Evolutionary conservation across 2,113 vertebrate species (phyloP).

Genomic region (Penelope pileata): DNA sequence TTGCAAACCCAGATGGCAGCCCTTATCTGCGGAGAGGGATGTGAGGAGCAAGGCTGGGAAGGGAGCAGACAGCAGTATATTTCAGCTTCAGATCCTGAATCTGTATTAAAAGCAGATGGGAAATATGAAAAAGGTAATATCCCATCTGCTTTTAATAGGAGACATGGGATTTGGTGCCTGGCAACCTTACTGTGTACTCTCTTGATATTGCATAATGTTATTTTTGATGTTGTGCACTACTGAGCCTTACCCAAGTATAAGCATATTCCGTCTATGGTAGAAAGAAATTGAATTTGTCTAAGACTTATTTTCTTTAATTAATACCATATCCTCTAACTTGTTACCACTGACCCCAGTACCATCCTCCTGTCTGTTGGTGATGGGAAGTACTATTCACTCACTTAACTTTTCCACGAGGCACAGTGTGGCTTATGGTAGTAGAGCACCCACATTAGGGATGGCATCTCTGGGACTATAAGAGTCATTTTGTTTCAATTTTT

Average conservation of each 20-base stretch:
- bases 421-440: not conserved
- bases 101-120: conserved; percentile 59
- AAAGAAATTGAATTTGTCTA: conserved; percentile 43
- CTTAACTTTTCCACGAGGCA: not conserved
- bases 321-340: not conserved
- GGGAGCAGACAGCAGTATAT: not conserved
- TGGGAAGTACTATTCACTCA: not conserved
- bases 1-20: not conserved
- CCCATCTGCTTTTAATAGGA: conserved; percentile 61
- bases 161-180: conserved; percentile 42
- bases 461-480: accelerated
- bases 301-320: conserved; percentile 32
- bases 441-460: not conserved
- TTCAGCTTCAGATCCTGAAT: conserved; percentile 8
- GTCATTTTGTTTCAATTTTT: not conserved
- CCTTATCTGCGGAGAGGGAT: not conserved
- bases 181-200: conserved; percentile 5
- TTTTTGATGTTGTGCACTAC: conserved; percentile 44
- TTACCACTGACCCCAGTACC: not conserved
- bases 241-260: conserved; percentile 12
- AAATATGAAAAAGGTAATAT: conserved; percentile 57
- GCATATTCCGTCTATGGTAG: conserved; percentile 16
- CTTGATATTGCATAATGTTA: conserved; percentile 46
- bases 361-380: not conserved
- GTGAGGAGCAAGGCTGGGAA: not conserved